phyloP scores from a whole-genome alignment of 2,888 invertebrate genomes.

The Petrolisthes manimaculis region DNA sequence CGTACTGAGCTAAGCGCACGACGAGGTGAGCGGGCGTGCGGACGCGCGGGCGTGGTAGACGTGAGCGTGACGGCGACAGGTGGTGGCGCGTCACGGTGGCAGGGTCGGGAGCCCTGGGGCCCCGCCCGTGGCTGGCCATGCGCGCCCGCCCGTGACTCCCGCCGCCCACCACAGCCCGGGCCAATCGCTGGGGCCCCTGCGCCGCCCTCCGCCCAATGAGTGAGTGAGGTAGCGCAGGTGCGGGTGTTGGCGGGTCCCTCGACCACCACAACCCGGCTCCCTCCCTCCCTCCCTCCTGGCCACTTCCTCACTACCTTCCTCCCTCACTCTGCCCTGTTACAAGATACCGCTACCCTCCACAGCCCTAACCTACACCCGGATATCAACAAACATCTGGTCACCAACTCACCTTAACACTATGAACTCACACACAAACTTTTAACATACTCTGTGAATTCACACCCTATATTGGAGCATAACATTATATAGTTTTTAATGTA shows the following conservation, averaged over 20 bases:
- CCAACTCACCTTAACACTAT: too few relatives aligned
- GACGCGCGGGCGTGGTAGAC: slow-evolving; percentile 28
- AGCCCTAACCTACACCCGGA: too few relatives aligned
- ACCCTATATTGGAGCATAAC: too few relatives aligned
- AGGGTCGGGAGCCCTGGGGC: slow-evolving; percentile 24
- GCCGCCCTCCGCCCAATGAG: slow-evolving; percentile 35
- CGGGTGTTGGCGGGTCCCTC: neutral
- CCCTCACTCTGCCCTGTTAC: neutral
- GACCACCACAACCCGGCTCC: neutral
- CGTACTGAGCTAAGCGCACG: too few relatives aligned
- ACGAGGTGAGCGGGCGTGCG: neutral
- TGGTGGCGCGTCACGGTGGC: slow-evolving; percentile 49
- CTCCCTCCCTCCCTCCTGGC: neutral
- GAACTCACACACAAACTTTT: too few relatives aligned
- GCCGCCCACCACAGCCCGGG: slow-evolving; percentile 36
- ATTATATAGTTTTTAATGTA: too few relatives aligned
- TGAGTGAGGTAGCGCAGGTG: slow-evolving; percentile 35
- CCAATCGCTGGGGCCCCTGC: slow-evolving; percentile 17
- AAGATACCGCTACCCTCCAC: neutral
- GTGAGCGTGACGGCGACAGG: slow-evolving; percentile 49
- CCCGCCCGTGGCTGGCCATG: slow-evolving; percentile 47
- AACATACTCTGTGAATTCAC: too few relatives aligned
- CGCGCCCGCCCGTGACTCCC: slow-evolving; percentile 51
- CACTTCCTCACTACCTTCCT: neutral
- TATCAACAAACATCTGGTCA: too few relatives aligned